phyloP scores from a whole-genome alignment of 2,888 invertebrate species.

The Deroplatys truncata region DNA sequence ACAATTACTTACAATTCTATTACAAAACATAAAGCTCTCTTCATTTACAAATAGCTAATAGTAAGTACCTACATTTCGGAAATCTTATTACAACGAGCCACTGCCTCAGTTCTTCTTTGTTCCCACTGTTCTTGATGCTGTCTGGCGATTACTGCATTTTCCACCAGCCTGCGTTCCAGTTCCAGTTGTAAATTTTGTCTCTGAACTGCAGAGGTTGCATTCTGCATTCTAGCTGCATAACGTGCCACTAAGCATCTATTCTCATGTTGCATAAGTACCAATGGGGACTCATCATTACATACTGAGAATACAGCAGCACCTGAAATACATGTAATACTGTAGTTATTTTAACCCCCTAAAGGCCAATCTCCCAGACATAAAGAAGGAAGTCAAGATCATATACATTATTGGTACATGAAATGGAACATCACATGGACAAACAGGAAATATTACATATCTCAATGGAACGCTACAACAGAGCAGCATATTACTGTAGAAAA shows the following conservation, averaged over 20 bases:
- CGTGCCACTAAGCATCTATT: slow-evolving; percentile 11
- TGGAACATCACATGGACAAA: no score
- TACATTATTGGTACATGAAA: no score
- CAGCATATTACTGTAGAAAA: no score
- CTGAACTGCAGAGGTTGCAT: slow-evolving; percentile 6
- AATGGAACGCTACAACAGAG: no score
- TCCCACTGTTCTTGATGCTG: slow-evolving; percentile 20
- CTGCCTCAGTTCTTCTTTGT: not conserved
- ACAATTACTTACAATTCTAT: not conserved
- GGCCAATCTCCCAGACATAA: no score
- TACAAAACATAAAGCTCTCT: not conserved
- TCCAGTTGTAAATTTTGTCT: slow-evolving; percentile 20
- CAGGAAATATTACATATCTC: no score
- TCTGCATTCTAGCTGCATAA: slow-evolving; percentile 9
- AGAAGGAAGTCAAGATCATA: no score
- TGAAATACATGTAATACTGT: not conserved
- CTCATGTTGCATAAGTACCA: slow-evolving; percentile 13
- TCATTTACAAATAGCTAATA: not conserved
- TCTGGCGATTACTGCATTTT: slow-evolving; percentile 17
- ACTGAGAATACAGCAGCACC: not conserved
- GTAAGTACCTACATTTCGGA: slow-evolving; percentile 6
- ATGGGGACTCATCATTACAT: slow-evolving; percentile 10
- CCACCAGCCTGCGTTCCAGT: slow-evolving; percentile 14
- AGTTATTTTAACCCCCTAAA: no score
- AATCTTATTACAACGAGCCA: slow-evolving; percentile 4